phyloP scores from a whole-genome alignment of 2,888 invertebrate species.

The Eumerus sabulonum region DNA sequence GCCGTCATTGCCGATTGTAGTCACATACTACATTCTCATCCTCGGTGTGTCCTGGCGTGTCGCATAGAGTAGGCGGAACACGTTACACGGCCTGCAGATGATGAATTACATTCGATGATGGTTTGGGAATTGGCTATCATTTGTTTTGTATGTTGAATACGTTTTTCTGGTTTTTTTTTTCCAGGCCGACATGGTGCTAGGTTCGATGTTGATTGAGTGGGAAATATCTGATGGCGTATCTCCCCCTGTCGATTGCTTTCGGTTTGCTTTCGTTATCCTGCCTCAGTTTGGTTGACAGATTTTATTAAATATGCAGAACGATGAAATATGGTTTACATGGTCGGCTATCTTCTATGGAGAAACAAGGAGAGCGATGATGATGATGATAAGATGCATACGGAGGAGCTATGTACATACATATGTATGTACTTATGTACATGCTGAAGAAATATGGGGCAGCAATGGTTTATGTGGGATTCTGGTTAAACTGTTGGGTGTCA shows the following conservation, averaged over 20 bases:
- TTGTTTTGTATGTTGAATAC: constrained; percentile 48
- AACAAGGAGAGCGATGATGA: too few species aligned
- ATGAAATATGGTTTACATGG: constrained; percentile 26
- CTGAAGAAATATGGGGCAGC: too few species aligned
- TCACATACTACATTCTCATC: constrained; percentile 25
- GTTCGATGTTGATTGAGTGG: constrained; percentile 56
- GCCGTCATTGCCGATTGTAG: constrained; percentile 28
- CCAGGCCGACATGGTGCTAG: background rate
- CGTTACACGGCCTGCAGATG: constrained; percentile 28
- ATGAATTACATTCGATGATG: constrained; percentile 49
- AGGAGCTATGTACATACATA: too few species aligned
- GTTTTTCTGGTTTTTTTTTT: constrained; percentile 7
- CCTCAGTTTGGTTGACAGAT: constrained; percentile 47
- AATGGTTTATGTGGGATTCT: too few species aligned
- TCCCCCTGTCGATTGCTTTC: constrained; percentile 19
- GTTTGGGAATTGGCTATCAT: constrained; percentile 59
- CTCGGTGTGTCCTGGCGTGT: constrained; percentile 23
- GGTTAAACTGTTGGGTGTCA: too few species aligned
- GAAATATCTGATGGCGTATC: constrained; percentile 43
- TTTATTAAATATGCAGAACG: constrained; percentile 45
- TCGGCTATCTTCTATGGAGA: too few species aligned
- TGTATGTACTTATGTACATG: too few species aligned
- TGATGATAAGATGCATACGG: too few species aligned
- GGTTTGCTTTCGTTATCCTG: constrained; percentile 36
- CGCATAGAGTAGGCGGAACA: background rate